A percentile compares a stretch with the other conserved stretches of the same genome.
Conservation (phyloP, 2,797 vertebrate genomes). For the Psittacula echo region DNA sequence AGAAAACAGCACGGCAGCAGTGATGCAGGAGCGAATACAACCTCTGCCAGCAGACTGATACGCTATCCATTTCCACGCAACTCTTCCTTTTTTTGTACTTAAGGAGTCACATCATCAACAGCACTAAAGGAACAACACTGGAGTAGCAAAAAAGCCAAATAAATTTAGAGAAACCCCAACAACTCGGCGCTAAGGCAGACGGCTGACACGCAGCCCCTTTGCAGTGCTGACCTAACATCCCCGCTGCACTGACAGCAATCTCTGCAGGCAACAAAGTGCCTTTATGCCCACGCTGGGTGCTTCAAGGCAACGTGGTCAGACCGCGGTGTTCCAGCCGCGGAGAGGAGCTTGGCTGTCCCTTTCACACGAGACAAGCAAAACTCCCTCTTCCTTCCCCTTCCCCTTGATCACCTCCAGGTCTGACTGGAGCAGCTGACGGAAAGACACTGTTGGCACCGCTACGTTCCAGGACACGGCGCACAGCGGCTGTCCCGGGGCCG, state of each 20-base stretch:
- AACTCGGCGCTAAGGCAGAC: background rate
- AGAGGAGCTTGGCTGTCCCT: background rate
- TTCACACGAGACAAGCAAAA: background rate
- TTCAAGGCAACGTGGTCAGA: background rate
- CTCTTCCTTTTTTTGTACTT: background rate
- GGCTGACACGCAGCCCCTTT: background rate
- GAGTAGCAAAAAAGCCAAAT: background rate
- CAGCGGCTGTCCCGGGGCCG: background rate
- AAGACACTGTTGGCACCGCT: rapidly evolving
- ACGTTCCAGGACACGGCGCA: background rate
- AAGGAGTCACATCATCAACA: background rate
- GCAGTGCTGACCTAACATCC: background rate
- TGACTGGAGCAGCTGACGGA: background rate
- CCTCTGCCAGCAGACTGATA: background rate
- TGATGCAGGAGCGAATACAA: rapidly evolving
- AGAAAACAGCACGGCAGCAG: rapidly evolving
- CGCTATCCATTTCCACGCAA: background rate
- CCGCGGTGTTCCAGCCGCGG: background rate
- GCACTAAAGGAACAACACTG: background rate
- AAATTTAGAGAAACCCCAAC: background rate
- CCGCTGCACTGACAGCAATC: background rate
- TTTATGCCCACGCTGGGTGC: background rate
- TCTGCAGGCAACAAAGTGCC: background rate
- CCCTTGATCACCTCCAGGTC: background rate
- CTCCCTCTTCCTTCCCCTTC: background rate